These are phyloP conservation scores for Euzetes globulus DNA, from an alignment of 2,888 invertebrate genomes.

Conservation along the genomic window DNA sequence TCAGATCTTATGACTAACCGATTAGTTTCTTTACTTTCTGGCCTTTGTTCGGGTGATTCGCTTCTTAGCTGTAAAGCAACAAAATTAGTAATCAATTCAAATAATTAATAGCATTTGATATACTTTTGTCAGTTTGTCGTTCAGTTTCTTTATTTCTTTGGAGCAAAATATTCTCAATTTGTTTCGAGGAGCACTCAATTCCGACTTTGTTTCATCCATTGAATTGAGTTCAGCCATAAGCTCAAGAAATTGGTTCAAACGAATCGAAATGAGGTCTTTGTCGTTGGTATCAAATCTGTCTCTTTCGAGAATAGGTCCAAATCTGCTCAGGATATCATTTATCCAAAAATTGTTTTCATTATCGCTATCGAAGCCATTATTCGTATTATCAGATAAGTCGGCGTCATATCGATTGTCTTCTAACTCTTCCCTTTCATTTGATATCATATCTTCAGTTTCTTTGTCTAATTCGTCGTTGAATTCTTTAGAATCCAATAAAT, in stretches of 20 bases:
- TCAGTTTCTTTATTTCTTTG: neutral
- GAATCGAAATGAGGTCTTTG: constrained; percentile 4
- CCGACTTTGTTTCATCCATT: neutral
- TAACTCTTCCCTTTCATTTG: too few relatives aligned
- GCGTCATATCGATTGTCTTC: constrained; percentile 5
- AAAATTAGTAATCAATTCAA: neutral
- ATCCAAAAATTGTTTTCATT: constrained; percentile 11
- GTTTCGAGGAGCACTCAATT: neutral
- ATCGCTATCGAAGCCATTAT: neutral
- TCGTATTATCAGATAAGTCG: constrained; percentile 1
- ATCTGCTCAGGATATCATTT: neutral
- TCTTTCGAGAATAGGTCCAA: neutral
- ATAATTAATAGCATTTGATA: neutral
- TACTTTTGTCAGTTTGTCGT: neutral
- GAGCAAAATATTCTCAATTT: neutral
- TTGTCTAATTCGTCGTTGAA: too few relatives aligned
- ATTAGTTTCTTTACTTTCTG: neutral
- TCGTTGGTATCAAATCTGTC: neutral
- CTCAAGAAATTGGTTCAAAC: constrained; percentile 23
- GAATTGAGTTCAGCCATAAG: neutral
- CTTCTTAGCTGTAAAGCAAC: neutral
- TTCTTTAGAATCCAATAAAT: too few relatives aligned
- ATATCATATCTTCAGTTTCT: too few relatives aligned
- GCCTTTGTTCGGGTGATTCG: neutral
- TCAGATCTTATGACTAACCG: neutral